A percentile compares a stretch with the other conserved stretches of the same genome.
These are phyloP conservation scores for Pentalonia nigronervosa DNA, from an alignment of 1,140 invertebrate genomes.

Conservation along the genomic window DNA sequence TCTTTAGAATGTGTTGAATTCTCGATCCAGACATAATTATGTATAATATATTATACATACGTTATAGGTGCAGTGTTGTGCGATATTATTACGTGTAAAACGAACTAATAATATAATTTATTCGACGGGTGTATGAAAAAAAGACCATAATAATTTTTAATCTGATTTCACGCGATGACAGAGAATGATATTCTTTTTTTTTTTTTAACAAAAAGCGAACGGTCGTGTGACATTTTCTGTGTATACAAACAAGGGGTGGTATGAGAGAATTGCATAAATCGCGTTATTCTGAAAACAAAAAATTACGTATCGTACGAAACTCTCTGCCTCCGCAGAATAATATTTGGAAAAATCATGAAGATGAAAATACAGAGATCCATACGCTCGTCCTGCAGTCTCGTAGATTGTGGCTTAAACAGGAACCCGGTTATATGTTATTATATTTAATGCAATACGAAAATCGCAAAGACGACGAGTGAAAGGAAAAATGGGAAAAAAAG, in stretches of 20 bases:
- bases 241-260: not conserved
- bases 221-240: not conserved
- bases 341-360: not conserved
- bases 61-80: not conserved
- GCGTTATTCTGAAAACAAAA: not conserved
- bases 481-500: not conserved
- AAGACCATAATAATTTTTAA: not conserved
- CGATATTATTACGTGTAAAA: not conserved
- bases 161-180: not conserved
- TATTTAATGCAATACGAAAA: not conserved
- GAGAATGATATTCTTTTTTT: not conserved
- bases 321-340: not conserved
- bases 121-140: not conserved
- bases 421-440: not conserved
- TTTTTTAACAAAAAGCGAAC: not conserved
- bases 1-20: not conserved
- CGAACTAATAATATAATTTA: not conserved
- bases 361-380: not conserved
- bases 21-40: not conserved
- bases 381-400: not conserved
- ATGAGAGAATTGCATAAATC: not conserved
- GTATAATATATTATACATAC: not conserved
- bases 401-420: not conserved
- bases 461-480: not conserved
- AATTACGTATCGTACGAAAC: not conserved